Percentiles rank a stretch among this genome's conserved stretches.
These are phyloP conservation scores for Scaptomyza pallida DNA, from an alignment of 1,140 invertebrate species.

Conservation along the genomic window DNA sequence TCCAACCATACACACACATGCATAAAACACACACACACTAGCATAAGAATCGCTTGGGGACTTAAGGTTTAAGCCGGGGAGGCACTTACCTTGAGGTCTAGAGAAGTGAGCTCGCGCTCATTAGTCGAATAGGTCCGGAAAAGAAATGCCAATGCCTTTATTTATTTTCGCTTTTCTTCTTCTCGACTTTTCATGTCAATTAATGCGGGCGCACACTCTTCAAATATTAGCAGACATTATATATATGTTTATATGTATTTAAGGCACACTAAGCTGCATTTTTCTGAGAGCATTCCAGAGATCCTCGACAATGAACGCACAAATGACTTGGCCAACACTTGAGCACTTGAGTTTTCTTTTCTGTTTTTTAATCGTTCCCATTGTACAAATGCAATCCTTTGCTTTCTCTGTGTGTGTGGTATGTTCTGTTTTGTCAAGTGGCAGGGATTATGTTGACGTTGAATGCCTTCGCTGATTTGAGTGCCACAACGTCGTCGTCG, in stretches of 20 bases:
- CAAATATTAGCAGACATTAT: conserved; percentile 82
- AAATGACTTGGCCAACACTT: conserved; percentile 71
- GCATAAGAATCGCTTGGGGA: conserved; percentile 11
- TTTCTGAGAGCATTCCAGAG: neutral
- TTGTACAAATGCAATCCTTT: conserved; percentile 46
- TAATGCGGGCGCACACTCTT: conserved; percentile 78
- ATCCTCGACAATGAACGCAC: conserved; percentile 71
- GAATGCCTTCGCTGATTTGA: conserved; percentile 70
- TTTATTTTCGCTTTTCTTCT: conserved; percentile 21
- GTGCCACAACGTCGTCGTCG: conserved; percentile 13
- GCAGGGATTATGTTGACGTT: conserved; percentile 74
- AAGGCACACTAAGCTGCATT: conserved; percentile 51
- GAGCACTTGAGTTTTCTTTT: conserved; percentile 56
- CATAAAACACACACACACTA: neutral
- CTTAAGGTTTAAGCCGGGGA: conserved; percentile 53
- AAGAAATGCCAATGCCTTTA: conserved; percentile 35
- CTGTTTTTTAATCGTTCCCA: conserved; percentile 61
- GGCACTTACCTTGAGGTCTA: conserved; percentile 49
- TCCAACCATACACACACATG: conserved; percentile 7
- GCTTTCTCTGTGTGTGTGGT: neutral
- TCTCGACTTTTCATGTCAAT: conserved; percentile 69
- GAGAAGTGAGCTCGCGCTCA: conserved; percentile 26
- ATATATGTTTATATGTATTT: conserved; percentile 23
- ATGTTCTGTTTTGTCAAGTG: conserved; percentile 54
- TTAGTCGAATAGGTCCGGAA: conserved; percentile 36